Base-by-base conservation (phyloP, 2,113 vertebrate genomes). In the Candoia aspera region DNA sequence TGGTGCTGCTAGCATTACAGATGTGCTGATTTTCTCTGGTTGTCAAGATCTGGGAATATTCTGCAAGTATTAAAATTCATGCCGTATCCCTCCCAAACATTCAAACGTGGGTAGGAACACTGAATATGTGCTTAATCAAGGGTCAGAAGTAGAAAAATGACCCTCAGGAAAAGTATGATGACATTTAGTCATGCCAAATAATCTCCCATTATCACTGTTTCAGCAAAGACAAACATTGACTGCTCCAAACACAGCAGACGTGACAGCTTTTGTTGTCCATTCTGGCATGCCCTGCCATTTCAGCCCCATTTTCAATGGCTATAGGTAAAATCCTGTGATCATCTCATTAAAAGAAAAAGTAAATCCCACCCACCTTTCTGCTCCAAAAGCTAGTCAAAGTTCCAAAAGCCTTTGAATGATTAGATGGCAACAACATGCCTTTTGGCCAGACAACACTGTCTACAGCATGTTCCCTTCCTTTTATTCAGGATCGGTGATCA, bases 1-100 rank as follows among this genome's bases (percentile, higher is more conserved):
- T 97, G 96, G 96, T 95, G 97, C 4, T 95, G 97, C 97, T 95
- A 97, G 97, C 96, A 97, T 96, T 94, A 95, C 5, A 91, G 96
- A 96, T 97, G 97, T 96, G 97, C 97, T 0, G 96, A 97, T 98
- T 98, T 98, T 97, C 97, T 88, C 96, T 96, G 97, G 95, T 94
- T 97, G 96, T 98, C 98, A 98, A 98, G 95, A 88, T 94, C 23
- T 0, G 92, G 96, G 96, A 97, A 95, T 0, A 42, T 97, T 96
- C 95, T 89, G 94, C 19, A 12, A 94, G 96, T 94, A 37, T 90
- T 93, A 92, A 93, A 79, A 94, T 94, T 92, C 90, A 60, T 90
- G 94, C 92, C 62, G 59, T 91, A 92, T 64, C 93, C 93, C 90
- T 93, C 92, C 90, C 90, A 86, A 92, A 90, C 83, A 57, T 92